phyloP scores from a whole-genome alignment of 2,797 vertebrate genomes.

The Periophthalmus magnuspinnatus region DNA sequence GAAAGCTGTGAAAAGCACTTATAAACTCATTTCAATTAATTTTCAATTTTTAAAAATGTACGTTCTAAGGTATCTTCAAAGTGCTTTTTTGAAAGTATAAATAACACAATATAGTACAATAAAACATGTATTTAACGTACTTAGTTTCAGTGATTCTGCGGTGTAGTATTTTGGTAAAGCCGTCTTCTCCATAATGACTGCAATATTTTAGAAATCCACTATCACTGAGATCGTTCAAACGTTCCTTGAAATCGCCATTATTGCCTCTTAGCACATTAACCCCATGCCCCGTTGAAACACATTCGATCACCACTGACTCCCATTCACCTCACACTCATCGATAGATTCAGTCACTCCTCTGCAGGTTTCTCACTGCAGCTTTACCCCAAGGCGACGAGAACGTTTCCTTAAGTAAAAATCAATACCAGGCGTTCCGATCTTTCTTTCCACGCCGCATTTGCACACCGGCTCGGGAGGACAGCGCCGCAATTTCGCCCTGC shows the following conservation, averaged over 20 bases:
- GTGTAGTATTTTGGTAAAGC: no score
- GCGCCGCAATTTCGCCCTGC: conserved; percentile 13
- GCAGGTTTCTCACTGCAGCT: background rate
- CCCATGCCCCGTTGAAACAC: no score
- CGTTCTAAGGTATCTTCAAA: no score
- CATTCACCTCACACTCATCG: background rate
- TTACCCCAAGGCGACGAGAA: conserved; percentile 27
- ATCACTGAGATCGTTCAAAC: background rate
- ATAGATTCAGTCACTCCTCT: background rate
- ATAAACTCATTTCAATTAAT: no score
- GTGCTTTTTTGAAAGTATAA: no score
- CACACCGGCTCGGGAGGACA: conserved; percentile 39
- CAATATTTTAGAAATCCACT: background rate
- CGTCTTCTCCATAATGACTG: background rate
- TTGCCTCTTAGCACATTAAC: no score
- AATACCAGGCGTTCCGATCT: conserved; percentile 30
- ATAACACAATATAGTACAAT: no score
- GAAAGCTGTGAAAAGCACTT: no score
- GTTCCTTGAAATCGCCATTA: background rate
- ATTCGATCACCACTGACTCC: background rate
- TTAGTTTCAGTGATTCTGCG: no score
- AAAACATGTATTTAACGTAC: no score
- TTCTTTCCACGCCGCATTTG: conserved; percentile 37
- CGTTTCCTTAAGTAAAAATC: conserved; percentile 58
- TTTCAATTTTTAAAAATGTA: no score